Conservation (phyloP, 2,797 vertebrate species). For the Choloepus didactylus region DNA sequence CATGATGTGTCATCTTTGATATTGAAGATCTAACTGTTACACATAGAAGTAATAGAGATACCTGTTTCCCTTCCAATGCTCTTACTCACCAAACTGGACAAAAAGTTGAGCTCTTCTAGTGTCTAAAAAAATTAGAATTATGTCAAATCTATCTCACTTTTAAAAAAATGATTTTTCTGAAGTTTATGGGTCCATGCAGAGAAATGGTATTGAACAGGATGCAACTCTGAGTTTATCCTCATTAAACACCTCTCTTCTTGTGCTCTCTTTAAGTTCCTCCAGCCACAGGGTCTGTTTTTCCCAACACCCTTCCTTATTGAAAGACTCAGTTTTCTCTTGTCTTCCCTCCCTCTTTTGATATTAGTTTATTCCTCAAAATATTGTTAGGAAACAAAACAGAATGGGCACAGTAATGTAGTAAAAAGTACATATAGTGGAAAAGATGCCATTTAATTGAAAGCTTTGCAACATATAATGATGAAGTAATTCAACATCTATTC, state of each 20-base stretch:
- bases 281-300: background rate
- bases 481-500: background rate
- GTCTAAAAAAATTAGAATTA: background rate
- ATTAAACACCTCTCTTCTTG: background rate
- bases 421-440: background rate
- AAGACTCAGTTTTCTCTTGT: background rate
- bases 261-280: background rate
- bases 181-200: background rate
- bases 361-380: background rate
- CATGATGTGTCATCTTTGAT: too few species aligned
- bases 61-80: background rate
- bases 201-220: background rate
- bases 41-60: background rate
- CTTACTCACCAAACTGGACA: background rate
- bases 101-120: background rate
- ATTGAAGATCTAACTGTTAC: background rate
- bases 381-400: slow-evolving; percentile 4
- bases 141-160: background rate
- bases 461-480: background rate
- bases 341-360: background rate
- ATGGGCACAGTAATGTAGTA: background rate
- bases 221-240: background rate
- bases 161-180: background rate
- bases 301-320: background rate
- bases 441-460: background rate